These are phyloP conservation scores for Phenacoccus solenopsis DNA, from an alignment of 1,140 invertebrate genomes.

Conservation along the genomic window DNA sequence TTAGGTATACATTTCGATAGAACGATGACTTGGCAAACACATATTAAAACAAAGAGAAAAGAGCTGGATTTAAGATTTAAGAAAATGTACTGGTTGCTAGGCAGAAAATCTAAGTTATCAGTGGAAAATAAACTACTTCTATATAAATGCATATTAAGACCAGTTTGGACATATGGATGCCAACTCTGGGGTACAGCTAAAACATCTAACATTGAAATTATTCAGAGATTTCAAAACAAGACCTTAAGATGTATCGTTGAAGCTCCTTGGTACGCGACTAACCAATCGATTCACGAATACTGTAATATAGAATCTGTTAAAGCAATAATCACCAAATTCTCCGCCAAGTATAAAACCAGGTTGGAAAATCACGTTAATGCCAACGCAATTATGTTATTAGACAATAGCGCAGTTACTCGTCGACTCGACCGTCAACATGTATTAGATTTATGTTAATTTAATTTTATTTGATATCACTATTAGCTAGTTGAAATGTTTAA, in stretches of 20 bases:
- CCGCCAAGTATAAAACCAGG: background rate
- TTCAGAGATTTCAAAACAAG: conserved; percentile 24
- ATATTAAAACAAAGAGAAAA: conserved; percentile 12
- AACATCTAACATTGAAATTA: conserved; percentile 27
- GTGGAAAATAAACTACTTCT: conserved; percentile 29
- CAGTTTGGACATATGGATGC: conserved; percentile 31
- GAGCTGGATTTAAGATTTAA: conserved; percentile 19
- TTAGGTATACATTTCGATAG: conserved; percentile 21
- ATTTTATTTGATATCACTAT: no score
- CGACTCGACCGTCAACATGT: background rate
- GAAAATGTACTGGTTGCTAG: conserved; percentile 27
- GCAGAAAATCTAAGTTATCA: conserved; percentile 22
- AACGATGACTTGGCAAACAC: conserved; percentile 12
- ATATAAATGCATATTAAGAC: conserved; percentile 29
- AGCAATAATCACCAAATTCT: background rate
- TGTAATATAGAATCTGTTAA: background rate
- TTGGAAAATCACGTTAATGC: background rate
- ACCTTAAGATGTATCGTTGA: background rate
- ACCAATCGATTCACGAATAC: background rate
- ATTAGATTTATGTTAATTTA: no score
- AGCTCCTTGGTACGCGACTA: background rate
- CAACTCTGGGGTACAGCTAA: conserved; percentile 30
- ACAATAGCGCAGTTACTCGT: background rate
- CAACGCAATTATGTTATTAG: background rate
- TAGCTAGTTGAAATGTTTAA: no score